Percentiles rank a stretch among this genome's conserved stretches.
Conservation (phyloP, 2,888 invertebrate genomes). For the Cataglyphis altisquamis region DNA sequence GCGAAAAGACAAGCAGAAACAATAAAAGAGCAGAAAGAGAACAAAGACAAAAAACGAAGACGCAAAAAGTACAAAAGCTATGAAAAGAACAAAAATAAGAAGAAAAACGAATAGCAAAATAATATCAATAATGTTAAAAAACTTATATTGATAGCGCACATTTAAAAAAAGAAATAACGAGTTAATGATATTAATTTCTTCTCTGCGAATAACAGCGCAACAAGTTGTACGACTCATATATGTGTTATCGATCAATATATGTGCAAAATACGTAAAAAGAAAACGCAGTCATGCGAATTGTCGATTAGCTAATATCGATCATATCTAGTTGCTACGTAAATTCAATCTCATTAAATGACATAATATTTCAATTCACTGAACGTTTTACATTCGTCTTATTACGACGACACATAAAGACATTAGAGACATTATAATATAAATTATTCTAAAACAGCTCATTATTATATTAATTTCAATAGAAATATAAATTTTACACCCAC, state of each 20-base stretch:
- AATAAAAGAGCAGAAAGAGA: slow-evolving; percentile 36
- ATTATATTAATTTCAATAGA: slow-evolving; percentile 10
- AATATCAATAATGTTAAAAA: not conserved
- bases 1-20: slow-evolving; percentile 54
- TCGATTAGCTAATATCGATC: slow-evolving; percentile 45
- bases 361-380: slow-evolving; percentile 6
- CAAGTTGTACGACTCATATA: slow-evolving; percentile 18
- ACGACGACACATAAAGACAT: not conserved
- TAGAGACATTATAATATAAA: not conserved
- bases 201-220: slow-evolving; percentile 4
- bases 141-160: slow-evolving; percentile 3
- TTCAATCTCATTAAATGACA: slow-evolving; percentile 12
- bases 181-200: slow-evolving; percentile 21
- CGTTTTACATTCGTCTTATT: slow-evolving; percentile 14
- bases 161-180: slow-evolving; percentile 9
- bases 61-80: slow-evolving; percentile 56
- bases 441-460: slow-evolving; percentile 13
- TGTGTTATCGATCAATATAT: slow-evolving; percentile 6
- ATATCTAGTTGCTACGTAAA: slow-evolving; percentile 40
- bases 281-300: slow-evolving; percentile 61
- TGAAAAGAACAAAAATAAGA: slow-evolving; percentile 24
- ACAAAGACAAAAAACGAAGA: slow-evolving; percentile 39
- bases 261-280: slow-evolving; percentile 26
- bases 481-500: not conserved
- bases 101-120: slow-evolving; percentile 43